Conservation (phyloP, 2,888 invertebrate species). For the Nomada goodeniana region DNA sequence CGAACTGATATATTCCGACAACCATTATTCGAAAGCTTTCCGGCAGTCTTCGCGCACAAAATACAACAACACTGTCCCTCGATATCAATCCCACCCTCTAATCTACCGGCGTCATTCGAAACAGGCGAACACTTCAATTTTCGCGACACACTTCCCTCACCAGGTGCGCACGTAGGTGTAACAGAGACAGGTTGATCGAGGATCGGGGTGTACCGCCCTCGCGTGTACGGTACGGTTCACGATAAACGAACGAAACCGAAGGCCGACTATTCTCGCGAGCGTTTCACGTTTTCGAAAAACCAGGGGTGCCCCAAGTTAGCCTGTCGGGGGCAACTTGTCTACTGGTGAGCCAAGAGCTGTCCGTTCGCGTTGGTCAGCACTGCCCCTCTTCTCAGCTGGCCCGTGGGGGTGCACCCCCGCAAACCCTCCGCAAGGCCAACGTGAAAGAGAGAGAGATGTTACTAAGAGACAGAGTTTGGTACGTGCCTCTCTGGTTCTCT, state of each 20-base stretch:
- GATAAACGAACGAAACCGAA: background rate
- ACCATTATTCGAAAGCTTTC: conserved; percentile 74
- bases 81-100: background rate
- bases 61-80: background rate
- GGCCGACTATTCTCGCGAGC: background rate
- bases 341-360: conserved; percentile 80
- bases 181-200: background rate
- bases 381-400: conserved; percentile 80
- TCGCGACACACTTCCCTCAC: background rate
- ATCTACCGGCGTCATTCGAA: background rate
- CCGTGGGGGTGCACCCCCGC: conserved; percentile 68
- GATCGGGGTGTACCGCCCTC: background rate
- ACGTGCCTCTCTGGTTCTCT: conserved; percentile 54
- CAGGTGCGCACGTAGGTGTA: background rate
- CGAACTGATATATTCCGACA: conserved; percentile 78
- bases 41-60: background rate
- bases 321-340: conserved; percentile 81
- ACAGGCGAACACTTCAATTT: background rate
- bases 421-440: conserved; percentile 53
- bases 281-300: conserved; percentile 12
- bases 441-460: conserved; percentile 14
- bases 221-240: background rate
- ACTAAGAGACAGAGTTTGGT: conserved; percentile 47
- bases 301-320: conserved; percentile 72
- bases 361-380: conserved; percentile 81